Percentiles rank a stretch among this genome's conserved stretches.
These are phyloP conservation scores for Orussus abietinus DNA, from an alignment of 1,140 invertebrate genomes.

Conservation along the genomic window DNA sequence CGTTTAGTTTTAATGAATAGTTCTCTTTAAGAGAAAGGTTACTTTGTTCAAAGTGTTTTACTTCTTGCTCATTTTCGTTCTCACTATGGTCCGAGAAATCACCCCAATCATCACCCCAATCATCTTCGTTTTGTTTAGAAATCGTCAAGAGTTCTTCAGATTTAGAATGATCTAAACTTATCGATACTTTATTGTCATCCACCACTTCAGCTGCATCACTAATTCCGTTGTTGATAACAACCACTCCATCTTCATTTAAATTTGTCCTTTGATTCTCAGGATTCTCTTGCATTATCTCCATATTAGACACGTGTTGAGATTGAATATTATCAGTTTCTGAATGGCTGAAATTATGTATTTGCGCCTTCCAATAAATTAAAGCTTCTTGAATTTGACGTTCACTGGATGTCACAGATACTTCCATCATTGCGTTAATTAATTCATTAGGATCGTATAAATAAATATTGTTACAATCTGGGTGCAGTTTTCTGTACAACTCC, in stretches of 20 bases:
- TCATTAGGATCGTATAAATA: slow-evolving; percentile 36
- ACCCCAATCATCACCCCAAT: slow-evolving; percentile 36
- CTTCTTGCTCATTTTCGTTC: slow-evolving; percentile 20
- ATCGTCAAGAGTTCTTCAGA: no score
- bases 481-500: slow-evolving; percentile 30
- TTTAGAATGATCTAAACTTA: no score
- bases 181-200: no score
- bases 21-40: slow-evolving; percentile 1
- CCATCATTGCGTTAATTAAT: slow-evolving; percentile 31
- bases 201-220: not conserved
- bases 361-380: slow-evolving; percentile 23
- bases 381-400: slow-evolving; percentile 20
- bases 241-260: no score
- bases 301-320: not conserved
- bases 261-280: no score
- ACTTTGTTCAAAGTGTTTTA: not conserved
- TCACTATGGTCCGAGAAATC: slow-evolving; percentile 32
- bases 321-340: not conserved
- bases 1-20: slow-evolving; percentile 20
- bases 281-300: not conserved
- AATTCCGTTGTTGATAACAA: no score
- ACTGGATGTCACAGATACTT: slow-evolving; percentile 16
- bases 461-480: slow-evolving; percentile 21
- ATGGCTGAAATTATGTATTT: slow-evolving; percentile 14
- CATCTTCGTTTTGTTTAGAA: no score